A percentile compares a stretch with the other conserved stretches of the same genome.
These are phyloP conservation scores for Drosophila paracracens DNA, from an alignment of 2,888 invertebrate species.

Conservation along the genomic window DNA sequence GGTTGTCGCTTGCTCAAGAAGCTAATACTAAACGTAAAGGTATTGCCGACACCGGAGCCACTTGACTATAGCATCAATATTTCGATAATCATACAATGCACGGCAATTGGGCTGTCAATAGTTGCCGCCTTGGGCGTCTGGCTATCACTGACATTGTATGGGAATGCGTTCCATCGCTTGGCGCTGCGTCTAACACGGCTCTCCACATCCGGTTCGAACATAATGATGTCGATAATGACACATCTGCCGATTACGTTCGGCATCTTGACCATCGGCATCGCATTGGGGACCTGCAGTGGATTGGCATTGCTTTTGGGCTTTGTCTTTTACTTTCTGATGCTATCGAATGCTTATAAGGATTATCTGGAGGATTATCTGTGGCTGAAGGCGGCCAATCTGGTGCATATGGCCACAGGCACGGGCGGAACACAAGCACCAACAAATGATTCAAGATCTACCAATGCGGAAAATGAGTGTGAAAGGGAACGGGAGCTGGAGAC, in stretches of 20 bases:
- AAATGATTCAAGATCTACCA: not conserved
- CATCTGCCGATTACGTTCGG: constrained; percentile 90
- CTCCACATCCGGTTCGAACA: constrained; percentile 77
- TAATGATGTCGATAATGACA: constrained; percentile 88
- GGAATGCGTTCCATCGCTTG: constrained; percentile 68
- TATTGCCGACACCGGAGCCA: constrained; percentile 60
- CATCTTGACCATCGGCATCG: constrained; percentile 87
- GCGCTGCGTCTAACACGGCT: constrained; percentile 72
- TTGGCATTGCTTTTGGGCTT: constrained; percentile 89
- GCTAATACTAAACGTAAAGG: constrained; percentile 54
- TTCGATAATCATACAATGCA: constrained; percentile 73
- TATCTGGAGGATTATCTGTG: constrained; percentile 87
- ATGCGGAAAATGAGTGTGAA: not conserved
- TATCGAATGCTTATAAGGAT: constrained; percentile 89
- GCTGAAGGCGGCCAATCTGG: constrained; percentile 83
- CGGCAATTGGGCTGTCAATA: constrained; percentile 74
- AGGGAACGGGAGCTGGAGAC: not conserved
- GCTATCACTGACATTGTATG: constrained; percentile 66
- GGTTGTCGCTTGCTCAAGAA: constrained; percentile 78
- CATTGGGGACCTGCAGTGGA: constrained; percentile 90
- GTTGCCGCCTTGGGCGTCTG: constrained; percentile 60
- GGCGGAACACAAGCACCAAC: not conserved
- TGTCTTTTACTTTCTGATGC: constrained; percentile 89
- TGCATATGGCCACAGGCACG: constrained; percentile 27
- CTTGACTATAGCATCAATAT: constrained; percentile 70